Percentiles rank a stretch among this genome's conserved stretches.
These are phyloP conservation scores for Mastacembelus armatus DNA, from an alignment of 2,797 vertebrate genomes.

Conservation along the genomic window DNA sequence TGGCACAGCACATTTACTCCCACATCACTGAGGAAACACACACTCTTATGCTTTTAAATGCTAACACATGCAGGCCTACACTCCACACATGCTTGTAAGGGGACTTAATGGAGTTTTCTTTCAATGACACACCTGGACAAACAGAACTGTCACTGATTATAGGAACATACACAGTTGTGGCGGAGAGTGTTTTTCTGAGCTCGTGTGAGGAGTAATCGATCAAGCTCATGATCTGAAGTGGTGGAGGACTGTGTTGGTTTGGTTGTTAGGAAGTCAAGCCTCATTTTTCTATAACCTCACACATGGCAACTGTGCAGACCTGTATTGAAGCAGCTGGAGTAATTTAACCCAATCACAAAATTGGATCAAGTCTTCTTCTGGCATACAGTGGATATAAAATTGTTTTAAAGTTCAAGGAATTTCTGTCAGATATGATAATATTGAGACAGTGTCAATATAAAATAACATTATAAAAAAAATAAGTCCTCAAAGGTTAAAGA, in stretches of 20 bases:
- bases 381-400: not conserved
- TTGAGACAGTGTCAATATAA: too few species aligned
- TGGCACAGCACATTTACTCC: slow-evolving; percentile 59
- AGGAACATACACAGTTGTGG: slow-evolving; percentile 21
- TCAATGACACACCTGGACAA: slow-evolving; percentile 75
- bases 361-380: too few species aligned
- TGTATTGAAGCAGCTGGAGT: slow-evolving; percentile 1
- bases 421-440: too few species aligned
- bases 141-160: slow-evolving; percentile 45
- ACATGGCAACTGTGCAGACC: not conserved
- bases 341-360: not conserved
- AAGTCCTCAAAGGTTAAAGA: too few species aligned
- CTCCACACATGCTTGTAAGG: not conserved
- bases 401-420: too few species aligned
- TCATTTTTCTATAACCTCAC: not conserved
- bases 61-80: slow-evolving; percentile 52
- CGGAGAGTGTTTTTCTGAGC: not conserved
- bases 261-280: slow-evolving; percentile 5
- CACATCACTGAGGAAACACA: slow-evolving; percentile 72
- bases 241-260: slow-evolving; percentile 6
- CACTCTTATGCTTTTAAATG: slow-evolving; percentile 55
- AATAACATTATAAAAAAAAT: too few species aligned
- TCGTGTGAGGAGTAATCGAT: slow-evolving; percentile 28
- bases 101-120: slow-evolving; percentile 32
- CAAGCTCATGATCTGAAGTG: not conserved